Base-by-base conservation (phyloP, 2,797 vertebrate species). In the Lagocephalus sceleratus region DNA sequence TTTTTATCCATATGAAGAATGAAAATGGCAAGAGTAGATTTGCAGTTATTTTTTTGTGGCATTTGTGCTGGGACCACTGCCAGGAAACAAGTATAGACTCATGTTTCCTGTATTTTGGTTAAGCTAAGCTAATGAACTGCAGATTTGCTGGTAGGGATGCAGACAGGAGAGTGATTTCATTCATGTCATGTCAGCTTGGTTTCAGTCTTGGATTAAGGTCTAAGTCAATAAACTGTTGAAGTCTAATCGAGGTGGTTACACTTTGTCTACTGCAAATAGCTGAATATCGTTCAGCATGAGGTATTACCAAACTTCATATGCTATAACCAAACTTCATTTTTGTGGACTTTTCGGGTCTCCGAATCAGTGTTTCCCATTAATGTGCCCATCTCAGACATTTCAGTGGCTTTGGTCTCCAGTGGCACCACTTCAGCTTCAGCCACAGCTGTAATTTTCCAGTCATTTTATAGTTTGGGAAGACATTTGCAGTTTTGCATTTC, bases 371-470 rank as follows among this genome's bases (percentile, higher is more conserved):
- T 64, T 69, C 17, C 25, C 12, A 35, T 52, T 55, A 17, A 16
- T 40, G n/a, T 16, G 20, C 39, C 46, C 45, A 39, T 41, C 54
- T 54, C 26, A 51, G 1, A 12, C 51, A 51, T 23, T 56, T 57
- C 49, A 44, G 54, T 40, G 46, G 49, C 49, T 75, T 51, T 57
- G 57, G 45, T 64, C 46, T 47, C 55, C 57, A 38, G 20, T 14
- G 32, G 32, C 12, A 35, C 32, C 43, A 23, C 20, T 51, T 53
- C 48, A 38, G 46, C 48, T 14, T 19, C 45, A 57, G 40, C 54
- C 56, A 12, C 60, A 21, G n/a, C 55, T 51, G n/a, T 57, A 56
- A 66, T 71, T 67, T 72, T 53, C 48, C 40, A 66, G 54, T 55
- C 17, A 51, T 60, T 78, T 71, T 11, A 59, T 51, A 57, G 48